Evolutionary conservation across 1,140 invertebrate species (phyloP).

Genomic region (Sarcophaga bullata): DNA sequence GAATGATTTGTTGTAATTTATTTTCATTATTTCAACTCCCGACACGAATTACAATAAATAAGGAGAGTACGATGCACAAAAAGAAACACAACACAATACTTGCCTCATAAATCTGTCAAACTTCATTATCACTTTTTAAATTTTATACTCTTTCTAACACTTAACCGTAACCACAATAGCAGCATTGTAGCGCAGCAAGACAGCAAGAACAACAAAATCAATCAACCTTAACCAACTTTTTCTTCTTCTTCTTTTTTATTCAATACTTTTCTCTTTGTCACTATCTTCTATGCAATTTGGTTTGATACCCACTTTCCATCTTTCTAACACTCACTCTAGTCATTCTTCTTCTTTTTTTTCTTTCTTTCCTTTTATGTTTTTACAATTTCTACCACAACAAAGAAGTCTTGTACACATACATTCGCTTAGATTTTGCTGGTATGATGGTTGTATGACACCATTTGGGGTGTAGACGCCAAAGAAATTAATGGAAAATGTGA

Average conservation of each 20-base stretch:
- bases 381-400: not conserved
- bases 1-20: too few relatives aligned
- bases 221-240: conserved; percentile 27
- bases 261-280: not conserved
- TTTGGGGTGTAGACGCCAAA: too few relatives aligned
- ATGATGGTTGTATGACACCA: too few relatives aligned
- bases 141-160: not conserved
- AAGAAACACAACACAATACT: not conserved
- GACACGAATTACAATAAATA: too few relatives aligned
- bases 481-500: too few relatives aligned
- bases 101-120: conserved; percentile 20
- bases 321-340: not conserved
- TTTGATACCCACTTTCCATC: too few relatives aligned
- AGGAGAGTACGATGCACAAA: too few relatives aligned
- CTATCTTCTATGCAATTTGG: not conserved
- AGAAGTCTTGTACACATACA: not conserved
- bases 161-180: not conserved
- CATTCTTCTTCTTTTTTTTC: not conserved
- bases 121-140: conserved; percentile 4
- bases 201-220: not conserved
- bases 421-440: not conserved
- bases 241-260: not conserved
- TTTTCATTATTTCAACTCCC: too few relatives aligned
- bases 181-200: too few relatives aligned
- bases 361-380: not conserved